Evolutionary conservation across 2,888 invertebrate genomes (phyloP), one percentile per base, ranked within the genome.

Genomic region (Apocheima hispidaria): DNA sequence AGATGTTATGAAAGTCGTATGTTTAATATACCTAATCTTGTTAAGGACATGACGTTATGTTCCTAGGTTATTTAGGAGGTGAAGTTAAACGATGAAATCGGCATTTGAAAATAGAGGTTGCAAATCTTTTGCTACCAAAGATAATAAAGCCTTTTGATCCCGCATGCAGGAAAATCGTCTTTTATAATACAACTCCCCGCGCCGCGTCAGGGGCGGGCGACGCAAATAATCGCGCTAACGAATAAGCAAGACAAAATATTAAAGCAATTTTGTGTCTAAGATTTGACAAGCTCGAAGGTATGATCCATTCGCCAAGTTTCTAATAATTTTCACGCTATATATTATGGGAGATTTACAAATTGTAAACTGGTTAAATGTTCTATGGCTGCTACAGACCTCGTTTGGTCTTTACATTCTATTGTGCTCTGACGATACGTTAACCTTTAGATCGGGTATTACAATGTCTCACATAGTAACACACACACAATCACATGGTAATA

Each of bases 341-440:
- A n/a, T n/a, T n/a, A n/a, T n/a, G n/a, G n/a, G n/a, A n/a, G n/a
- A n/a, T n/a, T n/a, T n/a, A n/a, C n/a, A n/a, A n/a, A n/a, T n/a
- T n/a, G n/a, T n/a, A n/a, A n/a, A n/a, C n/a, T n/a, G n/a, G n/a
- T n/a, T n/a, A n/a, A n/a, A n/a, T n/a, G n/a, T n/a, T n/a, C n/a
- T n/a, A n/a, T n/a, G n/a, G n/a, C n/a, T n/a, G n/a, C n/a, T 35
- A 12, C 10, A 44, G 20, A 20, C 30, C 48, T 35, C 10, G 9
- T 18, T 26, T 30, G 12, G 16, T 33, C 14, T 28, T 28, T 44
- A 28, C 20, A 18, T 21, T 30, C 28, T 18, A 44, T 50, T 57
- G 43, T 51, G 20, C 23, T 57, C 41, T 28, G 40, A 14, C n/a
- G 46, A 3, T 43, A 30, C 38, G n/a, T n/a, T 41, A 18, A 33